Evolutionary conservation across 2,113 vertebrate genomes (phyloP), one percentile per base, ranked within the genome.

Genomic region (Scatophagus argus): DNA sequence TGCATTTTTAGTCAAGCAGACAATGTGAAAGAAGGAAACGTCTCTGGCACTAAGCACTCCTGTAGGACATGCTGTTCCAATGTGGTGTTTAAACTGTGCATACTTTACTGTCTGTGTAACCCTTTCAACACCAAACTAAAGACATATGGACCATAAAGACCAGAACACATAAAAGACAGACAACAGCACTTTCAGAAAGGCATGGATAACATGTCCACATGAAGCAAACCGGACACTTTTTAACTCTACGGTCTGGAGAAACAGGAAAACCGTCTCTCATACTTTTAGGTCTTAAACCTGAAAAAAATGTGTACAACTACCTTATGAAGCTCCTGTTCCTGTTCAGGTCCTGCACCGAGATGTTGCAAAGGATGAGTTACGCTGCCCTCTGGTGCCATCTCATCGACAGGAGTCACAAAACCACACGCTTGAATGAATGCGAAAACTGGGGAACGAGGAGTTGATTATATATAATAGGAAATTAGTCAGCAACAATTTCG

Each of bases 311-410:
- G n/a, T n/a, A n/a, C n/a, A n/a, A n/a, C n/a, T n/a, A n/a, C 6
- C 47, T 67, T 0, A 21, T 25, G 62, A 67, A 54, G 16, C 39
- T 79, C 29, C 41, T 23, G 21, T 61, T 79, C 34, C 63, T 27
- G 21, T 12, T n/a, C n/a, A 9, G n/a, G 27, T 4, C 46, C 16
- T 56, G 52, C 60, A 47, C 14, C 0, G 13, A 17, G 5, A 10
- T 2, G 19, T 2, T 14, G 8, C 5, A 34, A 55, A 65, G 8
- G 29, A 44, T 8, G 43, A 55, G 32, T 47, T 60, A 62, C 11
- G 41, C 61, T 62, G 83, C 87, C 85, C 77, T 65, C 90, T 90
- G 74, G 12, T 85, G 88, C 0, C 44, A 3, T 0, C 21, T 72
- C 25, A 41, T 47, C 29, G 0, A 32, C 19, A 9, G 11, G 0